These are phyloP conservation scores for Petrocephalus schoutedeni DNA, from an alignment of 2,797 vertebrate species.

Conservation along the genomic window DNA sequence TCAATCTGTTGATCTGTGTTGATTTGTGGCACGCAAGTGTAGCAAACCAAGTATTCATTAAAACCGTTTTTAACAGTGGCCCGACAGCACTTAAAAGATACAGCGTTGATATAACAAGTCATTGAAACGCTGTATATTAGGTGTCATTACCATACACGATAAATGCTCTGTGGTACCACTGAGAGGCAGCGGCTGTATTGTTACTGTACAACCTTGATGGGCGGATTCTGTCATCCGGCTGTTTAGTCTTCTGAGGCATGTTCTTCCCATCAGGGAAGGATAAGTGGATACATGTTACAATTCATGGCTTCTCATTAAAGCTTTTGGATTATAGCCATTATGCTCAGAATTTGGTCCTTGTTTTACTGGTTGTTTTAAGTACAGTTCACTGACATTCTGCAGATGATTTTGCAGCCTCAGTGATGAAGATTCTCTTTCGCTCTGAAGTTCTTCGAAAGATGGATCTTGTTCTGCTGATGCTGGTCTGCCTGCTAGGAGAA, in stretches of 20 bases:
- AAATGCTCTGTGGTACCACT: not conserved
- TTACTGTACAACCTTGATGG: not conserved
- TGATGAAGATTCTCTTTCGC: slow-evolving; percentile 38
- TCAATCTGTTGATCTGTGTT: not conserved
- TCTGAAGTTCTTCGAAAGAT: slow-evolving; percentile 41
- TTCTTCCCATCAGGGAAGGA: no score
- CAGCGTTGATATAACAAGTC: not conserved
- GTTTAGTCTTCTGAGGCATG: not conserved
- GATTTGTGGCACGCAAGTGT: not conserved
- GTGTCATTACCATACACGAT: not conserved
- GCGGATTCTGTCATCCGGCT: not conserved
- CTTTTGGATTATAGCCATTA: not conserved
- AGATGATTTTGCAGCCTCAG: slow-evolving; percentile 18
- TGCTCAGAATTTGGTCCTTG: not conserved
- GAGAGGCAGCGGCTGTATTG: not conserved
- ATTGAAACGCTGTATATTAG: not conserved
- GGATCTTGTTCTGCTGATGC: slow-evolving; percentile 40
- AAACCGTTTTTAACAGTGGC: not conserved
- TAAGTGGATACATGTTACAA: not conserved
- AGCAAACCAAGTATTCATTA: not conserved
- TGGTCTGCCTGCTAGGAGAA: slow-evolving; percentile 49
- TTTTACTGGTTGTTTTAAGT: not conserved
- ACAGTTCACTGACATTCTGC: not conserved
- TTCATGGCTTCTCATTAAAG: not conserved
- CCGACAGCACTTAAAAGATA: not conserved